Percentiles rank a stretch among this genome's conserved stretches.
Conservation (phyloP, 2,888 invertebrate genomes). For the Gryllus longicercus region DNA sequence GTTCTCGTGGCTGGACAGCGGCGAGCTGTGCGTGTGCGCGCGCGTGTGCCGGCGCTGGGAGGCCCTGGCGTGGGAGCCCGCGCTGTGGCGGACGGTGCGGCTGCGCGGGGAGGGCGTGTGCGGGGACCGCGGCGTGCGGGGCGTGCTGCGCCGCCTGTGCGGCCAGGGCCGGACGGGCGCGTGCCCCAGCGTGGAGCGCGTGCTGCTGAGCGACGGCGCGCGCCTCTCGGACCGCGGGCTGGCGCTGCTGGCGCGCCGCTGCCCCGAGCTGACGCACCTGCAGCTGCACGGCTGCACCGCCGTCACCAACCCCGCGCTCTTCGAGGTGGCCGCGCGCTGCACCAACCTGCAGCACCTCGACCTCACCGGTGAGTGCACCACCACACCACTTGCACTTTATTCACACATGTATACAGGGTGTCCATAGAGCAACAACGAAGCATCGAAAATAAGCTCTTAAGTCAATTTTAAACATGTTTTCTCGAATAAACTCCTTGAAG, state of each 20-base stretch:
- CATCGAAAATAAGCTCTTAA: too few relatives aligned
- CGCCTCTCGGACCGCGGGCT: conserved; percentile 75
- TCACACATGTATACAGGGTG: too few relatives aligned
- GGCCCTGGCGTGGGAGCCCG: conserved; percentile 72
- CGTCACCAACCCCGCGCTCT: conserved; percentile 72
- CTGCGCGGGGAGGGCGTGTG: conserved; percentile 59
- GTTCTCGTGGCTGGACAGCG: conserved; percentile 66
- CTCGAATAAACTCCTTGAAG: too few relatives aligned
- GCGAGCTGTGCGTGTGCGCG: conserved; percentile 69
- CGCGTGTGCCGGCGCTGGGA: conserved; percentile 74
- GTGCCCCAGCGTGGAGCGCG: conserved; percentile 64
- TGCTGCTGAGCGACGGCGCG: conserved; percentile 65
- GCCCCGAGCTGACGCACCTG: conserved; percentile 76
- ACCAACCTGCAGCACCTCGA: conserved; percentile 79
- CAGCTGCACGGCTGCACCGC: conserved; percentile 72
- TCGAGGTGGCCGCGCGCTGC: conserved; percentile 75
- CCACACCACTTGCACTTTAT: neutral
- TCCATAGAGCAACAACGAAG: too few relatives aligned
- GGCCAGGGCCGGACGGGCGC: conserved; percentile 63
- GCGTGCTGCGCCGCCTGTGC: conserved; percentile 61
- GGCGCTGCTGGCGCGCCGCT: conserved; percentile 69
- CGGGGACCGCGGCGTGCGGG: conserved; percentile 62
- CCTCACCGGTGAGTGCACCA: conserved; percentile 64
- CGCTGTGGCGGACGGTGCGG: conserved; percentile 67
- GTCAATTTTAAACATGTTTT: too few relatives aligned